phyloP scores from a whole-genome alignment of 2,113 vertebrate genomes.

The Petrocephalus zakoni region DNA sequence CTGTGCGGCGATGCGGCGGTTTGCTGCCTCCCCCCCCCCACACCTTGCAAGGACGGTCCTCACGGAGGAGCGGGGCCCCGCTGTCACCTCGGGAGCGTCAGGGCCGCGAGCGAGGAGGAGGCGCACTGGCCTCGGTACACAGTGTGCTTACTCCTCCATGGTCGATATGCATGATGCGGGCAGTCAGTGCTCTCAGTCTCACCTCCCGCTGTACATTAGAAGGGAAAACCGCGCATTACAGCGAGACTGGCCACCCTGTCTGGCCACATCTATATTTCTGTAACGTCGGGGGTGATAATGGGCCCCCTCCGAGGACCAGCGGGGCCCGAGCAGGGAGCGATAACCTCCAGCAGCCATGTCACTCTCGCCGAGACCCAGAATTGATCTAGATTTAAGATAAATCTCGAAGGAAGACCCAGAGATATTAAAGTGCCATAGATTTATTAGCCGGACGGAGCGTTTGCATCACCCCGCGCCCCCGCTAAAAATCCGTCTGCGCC shows the following conservation, averaged over 20 bases:
- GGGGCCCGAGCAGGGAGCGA: background rate
- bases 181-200: background rate
- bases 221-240: background rate
- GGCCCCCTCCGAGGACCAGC: background rate
- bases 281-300: background rate
- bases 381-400: background rate
- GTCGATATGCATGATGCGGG: background rate
- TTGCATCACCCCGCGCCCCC: background rate
- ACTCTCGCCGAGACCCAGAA: background rate
- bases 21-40: background rate
- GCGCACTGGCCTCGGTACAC: background rate
- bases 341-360: background rate
- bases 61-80: background rate
- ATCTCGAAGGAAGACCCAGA: background rate
- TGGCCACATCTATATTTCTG: slow-evolving; percentile 2
- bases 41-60: background rate
- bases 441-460: background rate
- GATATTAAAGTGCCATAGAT: slow-evolving; percentile 1
- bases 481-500: background rate
- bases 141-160: background rate
- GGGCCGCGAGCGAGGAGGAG: background rate
- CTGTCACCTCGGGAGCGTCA: background rate
- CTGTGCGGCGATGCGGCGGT: background rate
- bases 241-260: background rate
- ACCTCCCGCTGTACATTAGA: background rate